Evolutionary conservation across 2,888 invertebrate genomes (phyloP), one percentile per base, ranked within the genome.

Genomic region (Cryptocheilus praepositus): DNA sequence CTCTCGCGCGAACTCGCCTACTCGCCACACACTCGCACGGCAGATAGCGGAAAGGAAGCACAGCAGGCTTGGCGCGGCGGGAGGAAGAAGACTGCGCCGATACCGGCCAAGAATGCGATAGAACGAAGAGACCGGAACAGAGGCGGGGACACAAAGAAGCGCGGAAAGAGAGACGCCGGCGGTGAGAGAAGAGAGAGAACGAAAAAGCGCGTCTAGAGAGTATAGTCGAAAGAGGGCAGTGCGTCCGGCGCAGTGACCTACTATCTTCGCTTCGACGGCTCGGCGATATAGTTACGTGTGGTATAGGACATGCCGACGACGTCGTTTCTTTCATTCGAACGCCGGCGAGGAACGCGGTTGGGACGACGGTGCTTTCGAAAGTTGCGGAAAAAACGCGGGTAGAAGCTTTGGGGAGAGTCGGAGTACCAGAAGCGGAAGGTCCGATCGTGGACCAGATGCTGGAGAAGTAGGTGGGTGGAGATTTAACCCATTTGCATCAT

Each of bases 161-260:
- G 52, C 45, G 62, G 67, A 70, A 36, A 11, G 11, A 36, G 59
- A 67, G 51, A 49, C 25, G 18, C 28, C n/a, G 46, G 18, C 25
- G 11, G 36, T 4, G 36, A 36, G 36, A 11, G 36, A 67, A 61
- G 56, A 61, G 65, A 65, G 44, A 69, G 46, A 57, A 54, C 53
- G 77, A 72, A 54, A 64, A 59, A 72, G 45, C 59, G 56, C 67
- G 81, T 79, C 78, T 80, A 75, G 76, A 79, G 81, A 79, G 80
- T 80, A 78, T 70, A 77, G 77, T 81, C 77, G 81, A 86, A 85
- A 85, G 85, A 82, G 84, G 86, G 82, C 86, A 86, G 62, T 80
- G 85, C 87, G 87, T 88, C 88, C 87, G 88, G 86, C 88, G 87
- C 83, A 81, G 81, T 88, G 88, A 87, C 88, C 88, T 86, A 88